Evolutionary conservation across 2,888 invertebrate species (phyloP), one percentile per base, ranked within the genome.

Genomic region (Pammene aurita): DNA sequence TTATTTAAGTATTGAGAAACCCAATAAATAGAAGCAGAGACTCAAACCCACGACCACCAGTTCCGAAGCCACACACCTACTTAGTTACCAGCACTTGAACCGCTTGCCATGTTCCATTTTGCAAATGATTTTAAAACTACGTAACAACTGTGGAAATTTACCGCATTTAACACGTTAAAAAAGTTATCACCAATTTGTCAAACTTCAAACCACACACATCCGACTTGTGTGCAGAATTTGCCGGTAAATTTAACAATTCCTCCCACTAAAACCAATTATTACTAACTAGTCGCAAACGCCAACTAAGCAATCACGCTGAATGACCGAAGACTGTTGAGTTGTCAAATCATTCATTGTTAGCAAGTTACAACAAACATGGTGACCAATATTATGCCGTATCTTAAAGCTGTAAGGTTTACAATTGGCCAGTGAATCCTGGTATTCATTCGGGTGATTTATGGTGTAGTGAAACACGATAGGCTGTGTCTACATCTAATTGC

Each of bases 261-360:
- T 7, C 10, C 10, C 55, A 56, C 55, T 35, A 55, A 55, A 34
- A 41, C 11, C 41, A 56, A 56, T 56, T 56, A 56, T 54, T 55
- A 44, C 54, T 50, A 46, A 66, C 56, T 56, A 56, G 34, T 54
- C 26, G 4, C 26, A 2, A 26, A 26, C 26, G 7, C 34, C 54
- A 54, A 54, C 34, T 54, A 34, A 26, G 16, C 58, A 54, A 46
- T 26, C 52, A 46, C 34, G 34, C 9, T 18, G 50, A 26, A 50
- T 50, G 50, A 46, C 13, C 58, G 42, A 48, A 55, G 55, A 63
- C 55, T 52, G 52, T 41, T 10, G 26, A 16, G 57, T 67, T 67
- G 60, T 67, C 60, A 54, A 67, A 61, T 61, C 54, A 60, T 67
- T 67, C 66, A 67, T 67, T 61, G 66, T 61, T 54, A 67, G 65